A percentile compares a stretch with the other conserved stretches of the same genome.
Conservation (phyloP, 2,888 invertebrate genomes). For the Tridacna gigas region DNA sequence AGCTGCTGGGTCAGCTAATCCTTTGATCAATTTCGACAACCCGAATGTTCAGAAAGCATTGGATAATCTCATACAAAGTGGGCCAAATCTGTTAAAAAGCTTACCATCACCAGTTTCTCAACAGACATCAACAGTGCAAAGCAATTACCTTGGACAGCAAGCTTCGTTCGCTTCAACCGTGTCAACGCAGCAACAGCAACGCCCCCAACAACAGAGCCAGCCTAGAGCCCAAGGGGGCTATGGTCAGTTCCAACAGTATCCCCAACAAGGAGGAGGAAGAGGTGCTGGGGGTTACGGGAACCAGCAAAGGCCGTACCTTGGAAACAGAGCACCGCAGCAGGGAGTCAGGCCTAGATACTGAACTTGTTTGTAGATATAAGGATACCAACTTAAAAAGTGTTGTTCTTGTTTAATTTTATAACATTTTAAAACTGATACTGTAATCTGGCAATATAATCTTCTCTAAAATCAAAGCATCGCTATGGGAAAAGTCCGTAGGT, state of each 20-base stretch:
- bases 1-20: slow-evolving; percentile 50
- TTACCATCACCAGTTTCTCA: slow-evolving; percentile 56
- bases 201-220: slow-evolving; percentile 6
- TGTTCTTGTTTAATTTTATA: background rate
- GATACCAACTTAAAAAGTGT: background rate
- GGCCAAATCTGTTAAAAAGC: slow-evolving; percentile 84
- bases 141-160: slow-evolving; percentile 15
- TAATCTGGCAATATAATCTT: too few relatives aligned
- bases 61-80: slow-evolving; percentile 85
- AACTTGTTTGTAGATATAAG: background rate
- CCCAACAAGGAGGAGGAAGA: slow-evolving; percentile 29
- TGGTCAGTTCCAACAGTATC: slow-evolving; percentile 18
- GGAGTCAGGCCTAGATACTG: slow-evolving; percentile 58
- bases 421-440: too few relatives aligned
- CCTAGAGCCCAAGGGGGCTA: background rate
- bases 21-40: slow-evolving; percentile 84
- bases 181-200: slow-evolving; percentile 20
- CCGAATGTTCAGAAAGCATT: slow-evolving; percentile 85
- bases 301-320: slow-evolving; percentile 28
- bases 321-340: slow-evolving; percentile 47
- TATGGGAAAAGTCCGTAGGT: too few relatives aligned
- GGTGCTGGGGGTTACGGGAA: slow-evolving; percentile 28
- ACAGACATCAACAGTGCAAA: slow-evolving; percentile 40
- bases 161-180: background rate
- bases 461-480: too few relatives aligned